phyloP scores from a whole-genome alignment of 2,888 invertebrate species.

The Dichetophora obliterata region DNA sequence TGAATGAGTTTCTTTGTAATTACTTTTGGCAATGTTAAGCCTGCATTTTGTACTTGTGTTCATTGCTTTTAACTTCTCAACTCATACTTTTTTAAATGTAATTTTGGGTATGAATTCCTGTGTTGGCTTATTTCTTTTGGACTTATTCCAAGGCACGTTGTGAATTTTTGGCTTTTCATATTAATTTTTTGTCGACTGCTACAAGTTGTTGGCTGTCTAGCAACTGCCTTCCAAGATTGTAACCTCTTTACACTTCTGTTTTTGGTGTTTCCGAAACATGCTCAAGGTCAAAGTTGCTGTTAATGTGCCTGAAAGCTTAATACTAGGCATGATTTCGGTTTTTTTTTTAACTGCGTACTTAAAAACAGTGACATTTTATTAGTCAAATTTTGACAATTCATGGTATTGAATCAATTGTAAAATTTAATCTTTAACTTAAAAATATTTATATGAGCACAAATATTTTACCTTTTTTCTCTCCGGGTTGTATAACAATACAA shows the following conservation, averaged over 20 bases:
- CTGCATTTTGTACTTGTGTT: not conserved
- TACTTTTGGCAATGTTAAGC: slow-evolving; percentile 32
- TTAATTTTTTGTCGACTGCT: not conserved
- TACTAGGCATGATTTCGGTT: too few species aligned
- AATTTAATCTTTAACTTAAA: too few species aligned
- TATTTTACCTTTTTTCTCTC: too few species aligned
- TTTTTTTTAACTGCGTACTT: too few species aligned
- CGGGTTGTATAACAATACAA: too few species aligned
- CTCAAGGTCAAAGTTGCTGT: slow-evolving; percentile 3
- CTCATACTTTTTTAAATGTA: not conserved
- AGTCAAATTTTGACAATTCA: too few species aligned
- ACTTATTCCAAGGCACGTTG: not conserved
- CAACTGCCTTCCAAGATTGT: not conserved
- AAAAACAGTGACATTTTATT: too few species aligned
- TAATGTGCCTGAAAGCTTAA: not conserved
- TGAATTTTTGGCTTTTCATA: not conserved
- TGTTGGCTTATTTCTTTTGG: not conserved
- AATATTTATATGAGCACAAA: too few species aligned
- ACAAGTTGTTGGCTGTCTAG: slow-evolving; percentile 12
- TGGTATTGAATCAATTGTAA: too few species aligned
- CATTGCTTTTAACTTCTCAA: not conserved
- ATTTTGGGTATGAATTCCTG: slow-evolving; percentile 3
- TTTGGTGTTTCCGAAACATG: not conserved
- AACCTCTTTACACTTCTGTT: not conserved
- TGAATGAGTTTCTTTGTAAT: slow-evolving; percentile 40